Evolutionary conservation across 2,113 vertebrate genomes (phyloP).

Genomic region (Chascanopsetta lugubris): DNA sequence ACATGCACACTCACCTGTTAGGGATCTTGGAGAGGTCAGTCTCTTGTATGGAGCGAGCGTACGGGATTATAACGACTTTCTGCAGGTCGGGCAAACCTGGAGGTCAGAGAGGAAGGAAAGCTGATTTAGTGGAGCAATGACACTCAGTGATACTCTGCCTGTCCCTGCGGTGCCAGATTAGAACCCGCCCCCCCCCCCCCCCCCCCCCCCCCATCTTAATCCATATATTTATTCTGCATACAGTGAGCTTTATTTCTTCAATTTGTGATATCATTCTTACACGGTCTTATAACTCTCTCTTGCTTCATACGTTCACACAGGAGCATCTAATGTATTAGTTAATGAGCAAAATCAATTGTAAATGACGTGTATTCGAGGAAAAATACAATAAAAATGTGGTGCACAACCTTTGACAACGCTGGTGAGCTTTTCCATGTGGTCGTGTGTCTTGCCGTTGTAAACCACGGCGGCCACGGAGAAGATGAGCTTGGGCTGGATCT

Average conservation of each 20-base stretch:
- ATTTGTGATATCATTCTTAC: too few species aligned
- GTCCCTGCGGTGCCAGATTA: neutral
- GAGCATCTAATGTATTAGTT: too few species aligned
- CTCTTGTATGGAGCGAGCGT: conserved; percentile 82
- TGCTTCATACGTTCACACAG: too few species aligned
- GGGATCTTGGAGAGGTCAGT: conserved; percentile 92
- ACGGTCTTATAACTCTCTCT: too few species aligned
- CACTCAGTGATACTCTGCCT: neutral
- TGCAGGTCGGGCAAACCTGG: conserved; percentile 90
- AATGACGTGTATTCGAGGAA: neutral
- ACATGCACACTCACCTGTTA: conserved; percentile 77
- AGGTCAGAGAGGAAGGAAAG: neutral
- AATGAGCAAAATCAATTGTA: neutral
- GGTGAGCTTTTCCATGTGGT: conserved; percentile 92
- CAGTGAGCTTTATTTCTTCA: too few species aligned
- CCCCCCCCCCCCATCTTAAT: too few species aligned
- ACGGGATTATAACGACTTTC: conserved; percentile 92
- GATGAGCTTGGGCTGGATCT: conserved; percentile 95
- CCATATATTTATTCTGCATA: neutral
- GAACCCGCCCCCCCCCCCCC: too few species aligned
- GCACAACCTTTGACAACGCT: conserved; percentile 88
- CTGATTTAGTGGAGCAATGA: neutral
- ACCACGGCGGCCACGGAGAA: conserved; percentile 94
- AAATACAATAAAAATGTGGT: neutral
- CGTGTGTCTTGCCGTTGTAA: conserved; percentile 92